A percentile compares a stretch with the other conserved stretches of the same genome.
These are phyloP conservation scores for Amaurobius ferox DNA, from an alignment of 2,888 invertebrate species.

Conservation along the genomic window DNA sequence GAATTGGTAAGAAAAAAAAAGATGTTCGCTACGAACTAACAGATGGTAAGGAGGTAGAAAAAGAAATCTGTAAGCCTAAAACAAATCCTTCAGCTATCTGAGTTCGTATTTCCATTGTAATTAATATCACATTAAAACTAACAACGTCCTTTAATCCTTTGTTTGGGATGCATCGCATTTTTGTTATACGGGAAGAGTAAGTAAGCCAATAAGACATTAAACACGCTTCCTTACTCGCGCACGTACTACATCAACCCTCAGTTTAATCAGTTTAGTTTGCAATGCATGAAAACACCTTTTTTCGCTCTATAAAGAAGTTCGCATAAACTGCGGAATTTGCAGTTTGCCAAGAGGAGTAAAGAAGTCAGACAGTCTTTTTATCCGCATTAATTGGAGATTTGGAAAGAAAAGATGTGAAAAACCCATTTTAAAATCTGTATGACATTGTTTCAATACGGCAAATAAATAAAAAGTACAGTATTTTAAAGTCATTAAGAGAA, in stretches of 20 bases:
- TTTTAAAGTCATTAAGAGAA: too few relatives aligned
- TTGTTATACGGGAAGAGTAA: constrained; percentile 9
- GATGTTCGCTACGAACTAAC: constrained; percentile 22
- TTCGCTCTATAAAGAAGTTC: constrained; percentile 6
- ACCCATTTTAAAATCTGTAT: too few relatives aligned
- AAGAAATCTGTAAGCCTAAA: constrained; percentile 55
- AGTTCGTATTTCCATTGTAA: constrained; percentile 57
- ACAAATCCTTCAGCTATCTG: constrained; percentile 65
- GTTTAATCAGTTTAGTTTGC: constrained; percentile 46
- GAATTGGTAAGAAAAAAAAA: constrained; percentile 22
- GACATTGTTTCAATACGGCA: too few relatives aligned
- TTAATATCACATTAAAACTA: constrained; percentile 72
- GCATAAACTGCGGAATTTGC: not conserved
- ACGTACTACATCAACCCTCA: constrained; percentile 1
- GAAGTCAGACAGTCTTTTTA: not conserved
- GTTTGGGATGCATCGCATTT: constrained; percentile 47
- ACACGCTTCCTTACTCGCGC: constrained; percentile 17
- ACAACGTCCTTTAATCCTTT: constrained; percentile 66
- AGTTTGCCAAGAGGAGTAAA: not conserved
- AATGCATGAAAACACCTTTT: constrained; percentile 24
- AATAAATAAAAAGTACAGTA: too few relatives aligned
- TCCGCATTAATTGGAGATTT: constrained; percentile 16
- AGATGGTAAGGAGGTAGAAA: constrained; percentile 59
- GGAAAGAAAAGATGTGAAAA: not conserved
- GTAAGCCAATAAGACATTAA: constrained; percentile 61